These are phyloP conservation scores for Agelastica alni DNA, from an alignment of 2,888 invertebrate genomes.

Conservation along the genomic window DNA sequence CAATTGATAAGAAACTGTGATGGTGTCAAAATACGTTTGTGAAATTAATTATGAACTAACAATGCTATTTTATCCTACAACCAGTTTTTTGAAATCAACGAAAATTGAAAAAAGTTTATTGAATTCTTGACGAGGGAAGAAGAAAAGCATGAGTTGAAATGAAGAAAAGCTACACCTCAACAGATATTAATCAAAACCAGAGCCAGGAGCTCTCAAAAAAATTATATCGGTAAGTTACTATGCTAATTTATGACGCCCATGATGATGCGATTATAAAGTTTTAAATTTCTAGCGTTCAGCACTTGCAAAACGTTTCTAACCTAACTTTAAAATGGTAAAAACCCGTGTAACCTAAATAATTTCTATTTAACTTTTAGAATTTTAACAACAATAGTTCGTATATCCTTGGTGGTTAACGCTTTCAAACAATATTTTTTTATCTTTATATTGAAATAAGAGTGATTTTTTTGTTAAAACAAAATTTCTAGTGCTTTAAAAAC, in stretches of 20 bases:
- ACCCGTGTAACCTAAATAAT: too few relatives aligned
- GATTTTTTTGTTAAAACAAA: too few relatives aligned
- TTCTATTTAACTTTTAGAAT: too few relatives aligned
- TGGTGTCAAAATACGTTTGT: slow-evolving; percentile 55
- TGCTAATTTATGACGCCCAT: slow-evolving; percentile 11
- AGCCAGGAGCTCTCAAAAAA: slow-evolving; percentile 62
- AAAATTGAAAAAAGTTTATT: slow-evolving; percentile 48
- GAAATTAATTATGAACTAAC: slow-evolving; percentile 54
- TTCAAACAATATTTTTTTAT: too few relatives aligned
- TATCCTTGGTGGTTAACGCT: too few relatives aligned
- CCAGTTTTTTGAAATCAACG: slow-evolving; percentile 45
- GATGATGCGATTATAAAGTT: slow-evolving; percentile 6
- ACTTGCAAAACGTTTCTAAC: slow-evolving; percentile 26
- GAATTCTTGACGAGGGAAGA: slow-evolving; percentile 56
- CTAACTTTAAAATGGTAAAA: too few relatives aligned
- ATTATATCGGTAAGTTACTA: slow-evolving; percentile 59
- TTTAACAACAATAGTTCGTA: too few relatives aligned
- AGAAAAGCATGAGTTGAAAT: slow-evolving; percentile 59
- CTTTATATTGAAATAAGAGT: too few relatives aligned
- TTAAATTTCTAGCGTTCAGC: slow-evolving; percentile 7
- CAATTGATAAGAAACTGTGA: slow-evolving; percentile 54
- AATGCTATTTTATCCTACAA: slow-evolving; percentile 50
- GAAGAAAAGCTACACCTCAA: slow-evolving; percentile 61
- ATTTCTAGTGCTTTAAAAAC: too few relatives aligned
- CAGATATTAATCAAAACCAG: slow-evolving; percentile 60